These are phyloP conservation scores for Enteromius fasciolatus DNA, from an alignment of 2,797 vertebrate species.

Conservation along the genomic window DNA sequence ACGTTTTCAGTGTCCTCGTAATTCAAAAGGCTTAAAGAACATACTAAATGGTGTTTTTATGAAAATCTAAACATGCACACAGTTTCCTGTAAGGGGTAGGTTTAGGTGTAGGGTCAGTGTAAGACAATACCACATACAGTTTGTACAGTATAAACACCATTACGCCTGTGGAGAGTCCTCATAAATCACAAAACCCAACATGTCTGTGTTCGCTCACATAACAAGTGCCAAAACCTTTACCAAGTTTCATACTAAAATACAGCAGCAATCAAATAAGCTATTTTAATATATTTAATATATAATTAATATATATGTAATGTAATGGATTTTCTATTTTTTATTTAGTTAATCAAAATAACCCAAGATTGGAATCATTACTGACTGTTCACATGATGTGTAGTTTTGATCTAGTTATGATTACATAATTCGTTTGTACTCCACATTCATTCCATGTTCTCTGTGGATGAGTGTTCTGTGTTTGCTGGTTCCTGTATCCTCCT, in stretches of 20 bases:
- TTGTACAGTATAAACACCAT: no score
- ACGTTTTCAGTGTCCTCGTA: no score
- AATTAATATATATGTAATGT: not conserved
- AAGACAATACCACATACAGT: no score
- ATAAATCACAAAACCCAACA: no score
- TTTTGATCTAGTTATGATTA: not conserved
- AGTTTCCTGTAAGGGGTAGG: no score
- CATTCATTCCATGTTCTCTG: not conserved
- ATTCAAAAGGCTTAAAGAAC: no score
- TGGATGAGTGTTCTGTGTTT: conserved; percentile 11
- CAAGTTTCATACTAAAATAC: not conserved
- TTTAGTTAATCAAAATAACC: not conserved
- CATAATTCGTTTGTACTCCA: not conserved
- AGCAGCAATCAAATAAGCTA: not conserved
- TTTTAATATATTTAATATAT: not conserved
- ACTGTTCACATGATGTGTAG: not conserved
- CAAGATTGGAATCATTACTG: not conserved
- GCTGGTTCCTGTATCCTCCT: conserved; percentile 13
- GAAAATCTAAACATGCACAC: no score
- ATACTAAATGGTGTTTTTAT: no score
- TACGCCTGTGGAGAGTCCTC: no score
- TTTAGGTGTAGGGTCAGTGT: no score
- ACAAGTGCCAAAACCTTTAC: not conserved
- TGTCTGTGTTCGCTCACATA: not conserved
- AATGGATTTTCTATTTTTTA: not conserved